Conservation (phyloP, 2,113 vertebrate genomes). For the Embiotoca jacksoni region DNA sequence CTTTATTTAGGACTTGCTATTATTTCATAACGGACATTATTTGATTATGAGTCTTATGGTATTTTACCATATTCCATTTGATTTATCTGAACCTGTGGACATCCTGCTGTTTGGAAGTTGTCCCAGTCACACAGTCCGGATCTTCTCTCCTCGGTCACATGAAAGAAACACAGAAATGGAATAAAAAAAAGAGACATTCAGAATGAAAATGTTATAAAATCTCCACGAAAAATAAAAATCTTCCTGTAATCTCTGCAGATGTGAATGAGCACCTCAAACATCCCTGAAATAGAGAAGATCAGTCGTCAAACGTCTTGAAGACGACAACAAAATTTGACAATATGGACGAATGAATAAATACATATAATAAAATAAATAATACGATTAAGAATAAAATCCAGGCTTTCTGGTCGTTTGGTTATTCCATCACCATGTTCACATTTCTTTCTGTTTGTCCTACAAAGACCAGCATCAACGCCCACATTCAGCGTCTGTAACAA, state of each 20-base stretch:
- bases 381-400: neutral
- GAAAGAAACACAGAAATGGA: neutral
- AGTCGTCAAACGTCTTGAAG: no score
- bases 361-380: no score
- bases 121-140: neutral
- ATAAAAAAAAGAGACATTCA: neutral
- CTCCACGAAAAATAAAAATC: no score
- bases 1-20: neutral
- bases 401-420: neutral
- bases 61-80: no score
- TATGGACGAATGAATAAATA: neutral
- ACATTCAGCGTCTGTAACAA: conserved; percentile 10
- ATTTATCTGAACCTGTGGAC: no score
- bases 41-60: no score
- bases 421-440: neutral
- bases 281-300: no score
- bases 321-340: no score
- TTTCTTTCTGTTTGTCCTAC: neutral
- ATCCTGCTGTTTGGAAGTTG: neutral
- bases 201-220: no score
- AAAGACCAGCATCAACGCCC: conserved; percentile 12
- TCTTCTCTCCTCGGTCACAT: neutral
- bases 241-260: neutral
- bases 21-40: no score
- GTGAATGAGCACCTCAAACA: neutral